These are phyloP conservation scores for Apodemia duryi DNA, from an alignment of 2,888 invertebrate species.

Conservation along the genomic window DNA sequence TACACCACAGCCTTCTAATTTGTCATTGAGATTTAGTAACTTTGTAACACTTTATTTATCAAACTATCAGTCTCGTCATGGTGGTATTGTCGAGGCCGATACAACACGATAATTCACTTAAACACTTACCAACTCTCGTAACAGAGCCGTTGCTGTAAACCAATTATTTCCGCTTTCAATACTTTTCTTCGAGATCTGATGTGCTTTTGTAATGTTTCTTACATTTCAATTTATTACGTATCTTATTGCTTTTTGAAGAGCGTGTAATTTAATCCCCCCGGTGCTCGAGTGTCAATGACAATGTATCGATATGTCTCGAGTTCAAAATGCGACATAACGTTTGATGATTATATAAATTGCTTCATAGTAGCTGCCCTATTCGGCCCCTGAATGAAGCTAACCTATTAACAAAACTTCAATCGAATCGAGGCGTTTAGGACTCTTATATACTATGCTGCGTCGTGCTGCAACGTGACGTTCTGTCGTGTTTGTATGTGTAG, in stretches of 20 bases:
- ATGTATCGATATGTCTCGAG: too few relatives aligned
- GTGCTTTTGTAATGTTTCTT: constrained; percentile 13
- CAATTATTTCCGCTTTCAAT: constrained; percentile 14
- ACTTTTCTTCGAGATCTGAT: constrained; percentile 13
- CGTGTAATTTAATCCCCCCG: background rate
- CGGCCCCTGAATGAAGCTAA: too few relatives aligned
- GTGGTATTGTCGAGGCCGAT: constrained; percentile 1
- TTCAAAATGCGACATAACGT: too few relatives aligned
- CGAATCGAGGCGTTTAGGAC: too few relatives aligned
- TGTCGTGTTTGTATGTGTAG: too few relatives aligned
- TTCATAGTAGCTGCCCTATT: too few relatives aligned
- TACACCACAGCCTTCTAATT: background rate
- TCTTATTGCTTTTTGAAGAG: background rate
- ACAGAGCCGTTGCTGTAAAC: background rate
- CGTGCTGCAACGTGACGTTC: too few relatives aligned
- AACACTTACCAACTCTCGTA: constrained; percentile 5
- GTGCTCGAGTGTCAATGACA: background rate
- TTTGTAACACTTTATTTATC: background rate
- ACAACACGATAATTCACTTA: constrained; percentile 13
- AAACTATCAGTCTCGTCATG: background rate
- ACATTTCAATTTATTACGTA: constrained; percentile 1
- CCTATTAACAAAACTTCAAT: too few relatives aligned
- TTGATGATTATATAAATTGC: too few relatives aligned
- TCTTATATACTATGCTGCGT: too few relatives aligned
- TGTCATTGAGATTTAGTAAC: background rate